These are phyloP conservation scores for Troglohyphantes excavatus DNA, from an alignment of 2,888 invertebrate genomes.

Conservation along the genomic window DNA sequence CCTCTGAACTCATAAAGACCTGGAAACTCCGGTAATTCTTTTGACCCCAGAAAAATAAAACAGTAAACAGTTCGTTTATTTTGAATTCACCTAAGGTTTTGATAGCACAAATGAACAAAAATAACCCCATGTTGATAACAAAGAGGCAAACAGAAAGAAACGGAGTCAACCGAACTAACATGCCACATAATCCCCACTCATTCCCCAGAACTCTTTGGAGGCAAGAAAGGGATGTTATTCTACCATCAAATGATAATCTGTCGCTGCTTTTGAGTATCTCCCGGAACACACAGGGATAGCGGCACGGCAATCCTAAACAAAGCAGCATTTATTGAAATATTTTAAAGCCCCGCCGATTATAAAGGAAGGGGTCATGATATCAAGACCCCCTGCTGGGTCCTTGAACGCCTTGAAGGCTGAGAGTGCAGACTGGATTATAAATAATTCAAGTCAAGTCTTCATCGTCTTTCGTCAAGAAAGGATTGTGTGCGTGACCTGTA, in stretches of 20 bases:
- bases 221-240: not conserved
- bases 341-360: slow-evolving; percentile 36
- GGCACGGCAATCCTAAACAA: slow-evolving; percentile 39
- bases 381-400: slow-evolving; percentile 19
- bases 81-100: not conserved
- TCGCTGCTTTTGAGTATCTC: slow-evolving; percentile 16
- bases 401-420: too few species aligned
- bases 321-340: slow-evolving; percentile 3
- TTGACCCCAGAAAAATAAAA: not conserved
- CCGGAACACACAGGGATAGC: not conserved
- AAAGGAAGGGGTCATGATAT: slow-evolving; percentile 11
- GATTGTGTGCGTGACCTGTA: slow-evolving; percentile 19
- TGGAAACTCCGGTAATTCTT: too few species aligned
- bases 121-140: slow-evolving; percentile 4
- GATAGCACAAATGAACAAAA: not conserved
- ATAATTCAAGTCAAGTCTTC: too few species aligned
- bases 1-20: too few species aligned
- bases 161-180: too few species aligned
- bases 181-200: slow-evolving; percentile 2
- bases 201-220: not conserved
- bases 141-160: not conserved
- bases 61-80: slow-evolving; percentile 10
- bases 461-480: slow-evolving; percentile 24
- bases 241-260: slow-evolving; percentile 22
- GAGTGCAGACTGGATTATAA: slow-evolving; percentile 42